Conservation (phyloP, 2,888 invertebrate species). For the Sturmia bella region DNA sequence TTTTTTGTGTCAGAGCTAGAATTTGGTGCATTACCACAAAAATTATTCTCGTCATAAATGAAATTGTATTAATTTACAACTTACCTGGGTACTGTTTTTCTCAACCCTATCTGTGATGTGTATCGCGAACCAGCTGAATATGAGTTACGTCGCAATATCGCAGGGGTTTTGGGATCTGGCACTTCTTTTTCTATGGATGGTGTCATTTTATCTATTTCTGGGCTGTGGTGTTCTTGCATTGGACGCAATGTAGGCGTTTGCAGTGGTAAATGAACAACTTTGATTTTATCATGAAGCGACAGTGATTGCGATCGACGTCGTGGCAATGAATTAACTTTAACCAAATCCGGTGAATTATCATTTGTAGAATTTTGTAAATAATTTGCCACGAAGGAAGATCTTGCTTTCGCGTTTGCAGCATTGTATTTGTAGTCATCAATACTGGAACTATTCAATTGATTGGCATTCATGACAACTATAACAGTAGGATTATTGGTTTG, state of each 20-base stretch:
- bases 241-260: conserved; percentile 36
- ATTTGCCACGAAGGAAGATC: conserved; percentile 22
- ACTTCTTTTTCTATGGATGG: conserved; percentile 22
- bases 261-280: conserved; percentile 67
- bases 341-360: conserved; percentile 69
- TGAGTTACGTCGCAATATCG: conserved; percentile 72
- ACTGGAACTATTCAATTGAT: conserved; percentile 41
- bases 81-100: conserved; percentile 56
- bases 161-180: conserved; percentile 72
- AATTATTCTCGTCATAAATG: no score
- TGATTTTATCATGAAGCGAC: conserved; percentile 74
- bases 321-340: conserved; percentile 40
- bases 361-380: conserved; percentile 60
- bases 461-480: conserved; percentile 75
- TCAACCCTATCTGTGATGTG: conserved; percentile 56
- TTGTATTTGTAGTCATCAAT: conserved; percentile 5
- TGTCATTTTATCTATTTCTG: conserved; percentile 13
- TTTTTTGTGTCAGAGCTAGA: conserved; percentile 47
- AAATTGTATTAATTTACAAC: no score
- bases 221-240: conserved; percentile 5
- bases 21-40: no score
- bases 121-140: conserved; percentile 72
- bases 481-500: conserved; percentile 73
- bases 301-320: conserved; percentile 75
- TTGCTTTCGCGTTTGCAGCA: conserved; percentile 31